A percentile compares a stretch with the other conserved stretches of the same genome.
These are phyloP conservation scores for Thyatira batis DNA, from an alignment of 2,888 invertebrate species.

Conservation along the genomic window DNA sequence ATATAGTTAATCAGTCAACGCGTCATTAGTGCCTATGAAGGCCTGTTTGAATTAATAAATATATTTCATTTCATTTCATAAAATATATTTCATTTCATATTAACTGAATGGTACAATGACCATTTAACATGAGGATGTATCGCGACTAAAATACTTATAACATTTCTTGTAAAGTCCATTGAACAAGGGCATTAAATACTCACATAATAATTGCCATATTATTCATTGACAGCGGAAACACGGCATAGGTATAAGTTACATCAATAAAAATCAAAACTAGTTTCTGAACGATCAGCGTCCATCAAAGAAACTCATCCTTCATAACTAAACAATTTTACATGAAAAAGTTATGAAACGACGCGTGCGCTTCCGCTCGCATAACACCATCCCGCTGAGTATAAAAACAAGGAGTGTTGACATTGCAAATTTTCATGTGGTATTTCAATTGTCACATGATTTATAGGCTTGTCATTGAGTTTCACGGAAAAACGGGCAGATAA, in stretches of 20 bases:
- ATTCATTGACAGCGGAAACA: not conserved
- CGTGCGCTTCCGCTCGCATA: not conserved
- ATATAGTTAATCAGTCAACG: too few relatives aligned
- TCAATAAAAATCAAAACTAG: not conserved
- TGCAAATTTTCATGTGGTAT: not conserved
- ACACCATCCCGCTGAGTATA: not conserved
- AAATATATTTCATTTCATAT: too few relatives aligned
- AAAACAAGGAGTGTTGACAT: not conserved
- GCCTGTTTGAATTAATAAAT: too few relatives aligned
- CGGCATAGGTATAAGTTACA: not conserved
- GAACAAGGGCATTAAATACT: not conserved
- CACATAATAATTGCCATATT: not conserved
- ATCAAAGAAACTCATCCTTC: slow-evolving; percentile 8
- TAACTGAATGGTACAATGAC: too few relatives aligned
- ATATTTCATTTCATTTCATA: too few relatives aligned
- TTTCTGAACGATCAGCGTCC: not conserved
- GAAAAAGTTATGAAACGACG: not conserved
- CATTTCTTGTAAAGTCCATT: not conserved
- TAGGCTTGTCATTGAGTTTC: not conserved
- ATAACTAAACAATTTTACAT: slow-evolving; percentile 5
- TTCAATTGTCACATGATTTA: not conserved
- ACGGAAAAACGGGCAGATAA: not conserved
- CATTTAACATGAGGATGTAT: too few relatives aligned
- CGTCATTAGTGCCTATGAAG: too few relatives aligned
- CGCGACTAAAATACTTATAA: too few relatives aligned